Evolutionary conservation across 2,888 invertebrate genomes (phyloP), one percentile per base, ranked within the genome.

Genomic region (Caenorhabditis wallacei): DNA sequence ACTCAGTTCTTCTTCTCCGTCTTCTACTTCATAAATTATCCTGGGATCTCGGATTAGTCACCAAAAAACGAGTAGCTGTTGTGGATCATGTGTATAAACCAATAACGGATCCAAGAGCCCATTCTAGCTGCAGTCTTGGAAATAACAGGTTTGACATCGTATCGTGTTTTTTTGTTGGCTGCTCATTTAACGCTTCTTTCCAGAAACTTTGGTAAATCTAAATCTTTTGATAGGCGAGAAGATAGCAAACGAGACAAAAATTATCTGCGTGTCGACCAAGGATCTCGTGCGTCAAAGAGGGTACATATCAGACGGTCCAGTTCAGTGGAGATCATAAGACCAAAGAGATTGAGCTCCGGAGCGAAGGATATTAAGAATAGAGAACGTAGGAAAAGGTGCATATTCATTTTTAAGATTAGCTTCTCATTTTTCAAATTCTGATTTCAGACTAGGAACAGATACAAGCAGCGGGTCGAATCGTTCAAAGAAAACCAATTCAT

Each of bases 401-500:
- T 20, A 37, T 5, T 8, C 1, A 1, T 56, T n/a, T n/a, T n/a
- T n/a, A n/a, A n/a, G n/a, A n/a, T n/a, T n/a, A n/a, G n/a, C n/a
- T n/a, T n/a, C n/a, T 22, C 13, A 10, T 13, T 24, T 2, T 10
- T 1, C 18, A 48, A 18, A 43, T n/a, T 1, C 24, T 43, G 0
- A 43, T 40, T 82, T 24, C 76, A 89, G 89, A 66, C 85, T 91
- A 3, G 91, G 91, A 40, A 91, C 91, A 0, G 91, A 91, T 70
- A 91, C 91, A 2, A 89, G 89, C 64, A 89, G 89, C 48, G 91
- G 91, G 8, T 90, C 90, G 1, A 87, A 88, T 53, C 83, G 90
- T 10, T 91, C 91, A n/a, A 91, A 91, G 75, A 91, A 91, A 70
- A 91, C 91, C 13, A 91, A 86, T 53, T 90, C 89, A 8, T 91